Evolutionary conservation across 1,140 invertebrate genomes (phyloP).

Genomic region (Liolophura sinensis): DNA sequence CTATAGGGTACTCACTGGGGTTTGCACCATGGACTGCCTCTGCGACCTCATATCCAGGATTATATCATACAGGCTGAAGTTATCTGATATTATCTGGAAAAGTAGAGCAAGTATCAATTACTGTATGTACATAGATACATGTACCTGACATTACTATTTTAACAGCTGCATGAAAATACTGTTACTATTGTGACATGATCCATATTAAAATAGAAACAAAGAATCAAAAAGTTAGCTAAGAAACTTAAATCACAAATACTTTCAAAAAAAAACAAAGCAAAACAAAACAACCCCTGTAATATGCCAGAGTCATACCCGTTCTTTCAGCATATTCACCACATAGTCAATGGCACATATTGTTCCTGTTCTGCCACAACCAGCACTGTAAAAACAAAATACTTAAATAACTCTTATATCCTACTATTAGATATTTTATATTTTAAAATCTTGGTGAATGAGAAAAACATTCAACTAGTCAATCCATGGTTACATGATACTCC

Average conservation of each 20-base stretch:
- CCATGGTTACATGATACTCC: too few relatives aligned
- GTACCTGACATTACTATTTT: not conserved
- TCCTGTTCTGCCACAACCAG: conserved; percentile 72
- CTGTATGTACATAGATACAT: not conserved
- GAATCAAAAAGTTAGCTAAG: not conserved
- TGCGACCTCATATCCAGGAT: conserved; percentile 66
- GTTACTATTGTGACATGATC: not conserved
- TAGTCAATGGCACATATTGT: conserved; percentile 72
- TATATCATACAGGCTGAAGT: conserved; percentile 65
- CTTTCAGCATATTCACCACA: conserved; percentile 66
- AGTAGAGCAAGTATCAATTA: not conserved
- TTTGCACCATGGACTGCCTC: conserved; percentile 69
- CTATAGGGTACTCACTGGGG: conserved; percentile 49
- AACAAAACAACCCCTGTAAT: not conserved
- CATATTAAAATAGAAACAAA: not conserved
- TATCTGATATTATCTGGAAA: conserved; percentile 62
- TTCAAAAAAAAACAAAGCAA: conserved; percentile 1
- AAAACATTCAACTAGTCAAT: too few relatives aligned
- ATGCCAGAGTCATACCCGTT: conserved; percentile 59
- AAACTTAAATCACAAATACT: not conserved
- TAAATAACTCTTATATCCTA: not conserved
- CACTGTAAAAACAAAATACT: conserved; percentile 53
- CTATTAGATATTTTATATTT: not conserved
- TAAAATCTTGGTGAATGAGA: not conserved
- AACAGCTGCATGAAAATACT: not conserved